These are phyloP conservation scores for Cantharis rufa DNA, from an alignment of 2,888 invertebrate genomes.

Conservation along the genomic window DNA sequence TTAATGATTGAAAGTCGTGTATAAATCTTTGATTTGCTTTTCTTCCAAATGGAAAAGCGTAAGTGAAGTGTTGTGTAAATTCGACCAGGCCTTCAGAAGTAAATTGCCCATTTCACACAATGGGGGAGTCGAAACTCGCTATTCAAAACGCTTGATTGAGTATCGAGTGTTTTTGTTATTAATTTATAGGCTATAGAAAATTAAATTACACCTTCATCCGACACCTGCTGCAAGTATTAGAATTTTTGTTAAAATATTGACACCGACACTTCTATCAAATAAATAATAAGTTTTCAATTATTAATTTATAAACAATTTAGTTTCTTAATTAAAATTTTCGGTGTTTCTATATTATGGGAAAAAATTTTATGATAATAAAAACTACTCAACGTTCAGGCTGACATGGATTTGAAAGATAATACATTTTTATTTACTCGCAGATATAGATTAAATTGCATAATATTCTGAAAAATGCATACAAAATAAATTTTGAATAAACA, in stretches of 20 bases:
- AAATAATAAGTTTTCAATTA: constrained; percentile 6
- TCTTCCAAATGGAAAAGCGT: constrained; percentile 18
- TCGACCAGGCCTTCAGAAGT: constrained; percentile 26
- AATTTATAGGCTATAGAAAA: constrained; percentile 27
- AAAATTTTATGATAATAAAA: neutral
- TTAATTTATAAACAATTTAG: neutral
- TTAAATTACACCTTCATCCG: constrained; percentile 26
- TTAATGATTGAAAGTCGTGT: constrained; percentile 9
- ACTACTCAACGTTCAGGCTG: neutral
- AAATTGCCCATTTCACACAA: constrained; percentile 29
- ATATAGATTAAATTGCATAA: neutral
- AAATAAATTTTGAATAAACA: neutral
- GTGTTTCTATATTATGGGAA: too few species aligned
- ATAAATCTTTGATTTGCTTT: constrained; percentile 20
- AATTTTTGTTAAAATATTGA: constrained; percentile 15
- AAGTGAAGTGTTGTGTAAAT: constrained; percentile 31
- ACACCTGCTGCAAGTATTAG: constrained; percentile 17
- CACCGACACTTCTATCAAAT: constrained; percentile 7
- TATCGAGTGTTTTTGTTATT: constrained; percentile 29
- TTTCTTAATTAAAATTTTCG: neutral
- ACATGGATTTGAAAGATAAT: neutral
- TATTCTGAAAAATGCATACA: neutral
- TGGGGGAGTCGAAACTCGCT: constrained; percentile 24
- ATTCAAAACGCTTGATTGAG: constrained; percentile 30
- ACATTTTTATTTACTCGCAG: neutral